Base-by-base conservation (phyloP, 2,888 invertebrate genomes). In the Spisula subtruncata region DNA sequence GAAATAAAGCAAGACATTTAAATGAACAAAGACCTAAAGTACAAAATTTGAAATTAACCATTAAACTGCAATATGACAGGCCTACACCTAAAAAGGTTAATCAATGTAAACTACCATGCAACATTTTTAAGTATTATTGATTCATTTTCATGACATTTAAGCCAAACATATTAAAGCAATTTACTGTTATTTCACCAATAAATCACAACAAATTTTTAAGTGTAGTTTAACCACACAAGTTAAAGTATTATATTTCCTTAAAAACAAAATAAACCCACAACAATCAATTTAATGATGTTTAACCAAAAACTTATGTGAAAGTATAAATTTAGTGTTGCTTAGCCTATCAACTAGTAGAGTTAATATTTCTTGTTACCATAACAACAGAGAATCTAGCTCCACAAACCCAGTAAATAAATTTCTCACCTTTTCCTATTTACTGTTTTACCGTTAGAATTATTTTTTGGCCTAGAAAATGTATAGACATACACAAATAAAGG, bases 341-440 rank as follows among this genome's bases (percentile, higher is more conserved):
- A 75, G 75, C 35, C 32, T 32, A 32, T 32, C 8, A 14, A 16
- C 75, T 32, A 35, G 14, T 75, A 71, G 29, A 2, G 32, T 75
- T 75, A 32, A 75, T 35, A 75, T 25, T 16, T 29, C 81, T n/a
- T 51, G 46, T n/a, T 20, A 54, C 56, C 32, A 29, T 29, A 82
- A 41, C 41, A 56, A 54, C 18, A 82, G 41, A 41, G 56, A 35
- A 12, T 48, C 79, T 60, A 79, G 46, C 75, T 79, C 83, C 25
- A 86, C n/a, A 32, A 83, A 16, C 83, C 71, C 35, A 51, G 8
- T 85, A 81, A n/a, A 80, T 18, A 54, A 75, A 51, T 29, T 35
- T 75, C 87, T 71, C 87, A 79, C 81, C 83, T 75, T 14, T 75
- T 75, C 35, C 35, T 75, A 75, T 35, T 35, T 18, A 75, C 35